A percentile compares a stretch with the other conserved stretches of the same genome.
Evolutionary conservation across 1,140 invertebrate genomes (phyloP).

Genomic region (Matsumurasca onukii): DNA sequence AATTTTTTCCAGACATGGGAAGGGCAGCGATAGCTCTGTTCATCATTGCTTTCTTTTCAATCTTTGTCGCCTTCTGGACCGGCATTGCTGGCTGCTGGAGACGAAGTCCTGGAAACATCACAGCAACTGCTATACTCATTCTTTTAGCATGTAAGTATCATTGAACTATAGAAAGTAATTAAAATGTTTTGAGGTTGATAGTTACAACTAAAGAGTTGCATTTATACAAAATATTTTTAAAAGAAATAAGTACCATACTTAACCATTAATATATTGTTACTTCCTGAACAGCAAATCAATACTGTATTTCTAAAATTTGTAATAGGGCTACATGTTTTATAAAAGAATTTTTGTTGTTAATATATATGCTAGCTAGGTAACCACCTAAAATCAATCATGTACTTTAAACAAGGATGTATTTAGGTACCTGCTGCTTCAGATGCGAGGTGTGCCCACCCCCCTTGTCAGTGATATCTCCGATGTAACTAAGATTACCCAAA

Average conservation of each 20-base stretch:
- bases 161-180: too few relatives aligned
- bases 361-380: too few relatives aligned
- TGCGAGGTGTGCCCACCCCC: too few relatives aligned
- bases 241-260: background rate
- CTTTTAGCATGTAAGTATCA: constrained; percentile 77
- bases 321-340: too few relatives aligned
- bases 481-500: too few relatives aligned
- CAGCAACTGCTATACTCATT: constrained; percentile 89
- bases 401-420: too few relatives aligned
- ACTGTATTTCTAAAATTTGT: too few relatives aligned
- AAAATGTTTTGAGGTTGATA: background rate
- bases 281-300: too few relatives aligned
- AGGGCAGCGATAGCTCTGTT: constrained; percentile 89
- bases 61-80: constrained; percentile 92
- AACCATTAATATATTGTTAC: background rate
- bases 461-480: too few relatives aligned
- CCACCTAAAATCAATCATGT: too few relatives aligned
- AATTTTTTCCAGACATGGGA: constrained; percentile 80
- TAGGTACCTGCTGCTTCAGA: too few relatives aligned
- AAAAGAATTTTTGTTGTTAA: too few relatives aligned
- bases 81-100: constrained; percentile 91
- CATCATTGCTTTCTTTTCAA: constrained; percentile 84
- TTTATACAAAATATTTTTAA: background rate
- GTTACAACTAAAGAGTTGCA: background rate
- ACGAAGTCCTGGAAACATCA: constrained; percentile 88